Base-by-base conservation (phyloP, 2,113 vertebrate genomes). In the Marmota flaviventris region DNA sequence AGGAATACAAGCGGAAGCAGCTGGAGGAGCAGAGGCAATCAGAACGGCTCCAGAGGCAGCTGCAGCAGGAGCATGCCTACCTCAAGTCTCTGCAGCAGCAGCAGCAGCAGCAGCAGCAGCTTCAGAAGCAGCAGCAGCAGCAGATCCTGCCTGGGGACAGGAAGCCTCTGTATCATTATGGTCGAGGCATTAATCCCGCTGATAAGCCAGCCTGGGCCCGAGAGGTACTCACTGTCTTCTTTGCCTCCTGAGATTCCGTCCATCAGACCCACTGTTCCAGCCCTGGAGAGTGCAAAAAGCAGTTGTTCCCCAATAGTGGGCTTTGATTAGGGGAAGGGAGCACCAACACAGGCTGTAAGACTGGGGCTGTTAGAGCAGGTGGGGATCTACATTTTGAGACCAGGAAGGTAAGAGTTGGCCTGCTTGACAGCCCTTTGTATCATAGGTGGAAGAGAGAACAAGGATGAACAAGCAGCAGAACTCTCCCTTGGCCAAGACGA, bases 1-100 rank as follows among this genome's bases (percentile, higher is more conserved):
- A 99, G 99, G 99, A 99, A 97, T 99, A 99, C 96, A 99, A 99
- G 98, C 99, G 99, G 85, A 99, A 99, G 96, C 99, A 99, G 98
- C 98, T 99, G 91, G 99, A 99, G 98, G 99, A 99, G 96, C 99
- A 99, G 98, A 98, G 99, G 48, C 99, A 99, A 99, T 99, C 99
- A 0, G 99, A 99, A 97, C 98, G 99, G 4, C 98, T 99, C 78
- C 99, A 99, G 98, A 98, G 99, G 86, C 99, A 99, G 96, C 99
- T 99, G 96, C 99, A 99, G 99, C 99, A 99, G 98, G 99, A 99
- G 87, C 99, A 99, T 7, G 99, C 99, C 83, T 99, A 99, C 98
- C 99, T 99, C 95, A 99, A 99, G 97, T 99, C 99, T 67, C 98
- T 99, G 94, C 99, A 99, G 92, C 99, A 99, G 67, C 99, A 99